These are phyloP conservation scores for Drosophila setosimentum DNA, from an alignment of 2,888 invertebrate genomes.

Conservation along the genomic window DNA sequence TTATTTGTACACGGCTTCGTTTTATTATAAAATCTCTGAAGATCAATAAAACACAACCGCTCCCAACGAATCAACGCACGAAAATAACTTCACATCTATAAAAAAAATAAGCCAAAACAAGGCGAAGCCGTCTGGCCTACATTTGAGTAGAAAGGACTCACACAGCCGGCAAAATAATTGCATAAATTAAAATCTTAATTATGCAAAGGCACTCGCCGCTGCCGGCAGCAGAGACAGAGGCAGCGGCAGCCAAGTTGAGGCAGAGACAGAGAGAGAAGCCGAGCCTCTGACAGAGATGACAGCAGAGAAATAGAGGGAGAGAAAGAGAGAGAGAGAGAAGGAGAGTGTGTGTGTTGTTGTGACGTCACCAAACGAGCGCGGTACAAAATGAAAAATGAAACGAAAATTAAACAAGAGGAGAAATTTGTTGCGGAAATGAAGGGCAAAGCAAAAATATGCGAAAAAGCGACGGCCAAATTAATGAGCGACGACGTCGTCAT, in stretches of 20 bases:
- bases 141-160: constrained; percentile 57
- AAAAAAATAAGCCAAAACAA: constrained; percentile 47
- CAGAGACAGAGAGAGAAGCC: constrained; percentile 23
- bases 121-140: constrained; percentile 50
- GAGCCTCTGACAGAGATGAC: constrained; percentile 47
- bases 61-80: constrained; percentile 50
- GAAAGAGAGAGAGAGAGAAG: background rate
- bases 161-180: constrained; percentile 79
- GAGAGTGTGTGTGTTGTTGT: constrained; percentile 26
- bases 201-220: constrained; percentile 59
- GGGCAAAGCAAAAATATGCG: constrained; percentile 49
- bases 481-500: constrained; percentile 48
- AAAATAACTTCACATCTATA: constrained; percentile 69
- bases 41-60: constrained; percentile 62
- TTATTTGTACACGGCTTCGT: background rate
- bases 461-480: constrained; percentile 73
- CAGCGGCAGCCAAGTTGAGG: constrained; percentile 7
- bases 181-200: constrained; percentile 82
- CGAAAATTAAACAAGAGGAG: constrained; percentile 71
- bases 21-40: constrained; percentile 3
- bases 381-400: constrained; percentile 79
- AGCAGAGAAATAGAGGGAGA: background rate
- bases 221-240: constrained; percentile 25
- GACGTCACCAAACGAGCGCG: constrained; percentile 76
- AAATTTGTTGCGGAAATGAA: constrained; percentile 71